A percentile compares a stretch with the other conserved stretches of the same genome.
These are phyloP conservation scores for Sorex araneus DNA, from an alignment of 2,113 vertebrate genomes.

Conservation along the genomic window DNA sequence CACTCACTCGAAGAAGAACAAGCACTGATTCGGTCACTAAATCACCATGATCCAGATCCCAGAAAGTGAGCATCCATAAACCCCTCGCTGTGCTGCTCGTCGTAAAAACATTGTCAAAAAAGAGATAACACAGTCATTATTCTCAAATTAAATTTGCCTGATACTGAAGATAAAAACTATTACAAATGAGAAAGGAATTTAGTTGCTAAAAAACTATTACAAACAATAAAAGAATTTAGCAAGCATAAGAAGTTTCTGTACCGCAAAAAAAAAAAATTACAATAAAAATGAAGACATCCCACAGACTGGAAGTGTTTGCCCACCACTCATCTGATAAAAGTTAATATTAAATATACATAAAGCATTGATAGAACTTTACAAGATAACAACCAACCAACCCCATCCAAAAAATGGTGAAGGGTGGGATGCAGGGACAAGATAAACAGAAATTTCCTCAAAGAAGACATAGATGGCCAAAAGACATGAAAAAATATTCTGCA, in stretches of 20 bases:
- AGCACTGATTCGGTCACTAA: neutral
- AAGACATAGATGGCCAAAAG: no score
- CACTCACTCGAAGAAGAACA: no score
- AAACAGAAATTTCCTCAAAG: no score
- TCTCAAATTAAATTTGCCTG: neutral
- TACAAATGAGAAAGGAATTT: slow-evolving; percentile 20
- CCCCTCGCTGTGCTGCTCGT: neutral
- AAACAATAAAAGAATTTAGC: neutral
- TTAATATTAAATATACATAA: no score
- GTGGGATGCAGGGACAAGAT: no score
- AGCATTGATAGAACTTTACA: no score
- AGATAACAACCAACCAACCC: no score
- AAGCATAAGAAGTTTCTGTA: no score
- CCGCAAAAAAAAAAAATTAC: neutral
- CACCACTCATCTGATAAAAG: no score
- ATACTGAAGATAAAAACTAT: neutral
- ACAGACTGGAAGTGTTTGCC: neutral
- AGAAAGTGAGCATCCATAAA: neutral
- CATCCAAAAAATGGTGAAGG: no score
- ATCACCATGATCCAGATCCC: neutral
- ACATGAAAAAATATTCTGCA: no score
- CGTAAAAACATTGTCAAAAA: neutral
- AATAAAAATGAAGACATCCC: neutral
- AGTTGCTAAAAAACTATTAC: neutral
- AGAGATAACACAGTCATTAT: neutral